Conservation (phyloP, 2,888 invertebrate species). For the Ganaspis brasiliensis region DNA sequence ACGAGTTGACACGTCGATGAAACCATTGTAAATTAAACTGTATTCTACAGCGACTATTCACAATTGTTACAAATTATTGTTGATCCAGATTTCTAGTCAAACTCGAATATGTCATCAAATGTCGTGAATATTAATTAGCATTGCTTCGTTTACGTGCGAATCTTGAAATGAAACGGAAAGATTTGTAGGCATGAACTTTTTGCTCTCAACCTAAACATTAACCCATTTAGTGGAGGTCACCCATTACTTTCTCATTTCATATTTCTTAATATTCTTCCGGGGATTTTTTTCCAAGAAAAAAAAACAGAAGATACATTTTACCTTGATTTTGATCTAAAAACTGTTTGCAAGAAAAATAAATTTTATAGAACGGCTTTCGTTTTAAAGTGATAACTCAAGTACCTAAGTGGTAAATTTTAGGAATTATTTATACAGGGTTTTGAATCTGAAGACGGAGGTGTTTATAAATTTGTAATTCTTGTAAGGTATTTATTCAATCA, state of each 20-base stretch:
- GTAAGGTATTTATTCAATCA: too few species aligned
- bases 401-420: too few species aligned
- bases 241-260: not conserved
- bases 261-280: not conserved
- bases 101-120: constrained; percentile 37
- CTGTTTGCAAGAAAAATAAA: too few species aligned
- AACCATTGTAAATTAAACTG: constrained; percentile 59
- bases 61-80: constrained; percentile 66
- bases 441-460: too few species aligned
- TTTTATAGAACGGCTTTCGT: too few species aligned
- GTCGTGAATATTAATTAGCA: constrained; percentile 25
- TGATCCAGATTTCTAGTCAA: constrained; percentile 62
- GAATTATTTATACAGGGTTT: too few species aligned
- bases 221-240: not conserved
- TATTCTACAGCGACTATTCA: constrained; percentile 56
- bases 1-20: constrained; percentile 60
- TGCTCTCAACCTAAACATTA: constrained; percentile 1
- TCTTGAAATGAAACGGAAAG: not conserved
- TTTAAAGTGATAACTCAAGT: too few species aligned
- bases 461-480: too few species aligned
- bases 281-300: too few species aligned
- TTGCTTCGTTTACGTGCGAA: constrained; percentile 5
- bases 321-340: too few species aligned
- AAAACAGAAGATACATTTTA: too few species aligned
- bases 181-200: not conserved